A percentile compares a stretch with the other conserved stretches of the same genome.
Evolutionary conservation across 2,888 invertebrate genomes (phyloP).

Genomic region (Phalera bucephala): DNA sequence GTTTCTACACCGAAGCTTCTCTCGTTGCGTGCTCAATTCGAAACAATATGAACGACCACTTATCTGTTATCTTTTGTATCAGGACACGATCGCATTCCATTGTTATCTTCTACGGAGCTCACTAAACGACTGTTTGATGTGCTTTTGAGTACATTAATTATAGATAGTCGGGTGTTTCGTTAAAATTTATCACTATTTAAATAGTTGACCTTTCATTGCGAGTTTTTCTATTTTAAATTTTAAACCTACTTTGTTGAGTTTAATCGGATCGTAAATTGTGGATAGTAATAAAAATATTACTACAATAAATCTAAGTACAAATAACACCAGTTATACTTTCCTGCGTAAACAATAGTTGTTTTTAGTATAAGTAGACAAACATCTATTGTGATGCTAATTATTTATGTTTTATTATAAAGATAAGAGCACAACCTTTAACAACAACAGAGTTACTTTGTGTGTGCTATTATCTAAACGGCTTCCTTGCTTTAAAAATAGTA

Average conservation of each 20-base stretch:
- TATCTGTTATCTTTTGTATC: conserved; percentile 67
- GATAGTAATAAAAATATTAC: too few species aligned
- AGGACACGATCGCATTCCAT: conserved; percentile 64
- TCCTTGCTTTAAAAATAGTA: conserved; percentile 27
- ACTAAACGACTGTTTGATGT: conserved; percentile 62
- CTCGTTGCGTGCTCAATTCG: conserved; percentile 58
- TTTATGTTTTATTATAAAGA: conserved; percentile 8
- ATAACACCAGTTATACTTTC: too few species aligned
- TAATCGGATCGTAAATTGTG: background rate
- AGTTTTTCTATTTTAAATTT: too few species aligned
- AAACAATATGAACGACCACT: conserved; percentile 62
- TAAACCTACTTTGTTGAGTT: conserved; percentile 1
- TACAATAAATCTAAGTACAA: too few species aligned
- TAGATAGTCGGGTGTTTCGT: conserved; percentile 52
- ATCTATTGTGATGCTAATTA: background rate
- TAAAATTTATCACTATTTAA: conserved; percentile 59
- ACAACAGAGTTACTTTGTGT: conserved; percentile 26
- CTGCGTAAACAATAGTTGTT: too few species aligned
- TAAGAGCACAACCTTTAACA: conserved; percentile 30
- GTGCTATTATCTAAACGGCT: conserved; percentile 18
- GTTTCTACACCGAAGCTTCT: conserved; percentile 21
- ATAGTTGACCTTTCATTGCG: conserved; percentile 24
- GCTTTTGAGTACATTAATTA: conserved; percentile 65
- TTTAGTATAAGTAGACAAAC: too few species aligned
- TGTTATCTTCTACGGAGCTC: conserved; percentile 58